Base-by-base conservation (phyloP, 1,140 invertebrate species). In the Archivesica marissinica region DNA sequence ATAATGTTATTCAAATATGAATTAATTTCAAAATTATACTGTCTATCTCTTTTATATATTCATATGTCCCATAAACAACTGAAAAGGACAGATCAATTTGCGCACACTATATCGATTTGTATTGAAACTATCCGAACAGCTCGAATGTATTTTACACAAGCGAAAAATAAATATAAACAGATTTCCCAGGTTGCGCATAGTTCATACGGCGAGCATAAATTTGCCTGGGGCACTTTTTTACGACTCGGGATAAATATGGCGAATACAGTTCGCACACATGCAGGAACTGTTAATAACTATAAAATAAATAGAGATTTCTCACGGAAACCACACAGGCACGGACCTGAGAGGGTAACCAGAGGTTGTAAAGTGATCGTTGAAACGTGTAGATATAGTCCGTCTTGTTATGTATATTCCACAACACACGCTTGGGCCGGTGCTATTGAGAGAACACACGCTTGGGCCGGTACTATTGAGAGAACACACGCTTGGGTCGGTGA, bases 131-230 rank as follows among this genome's bases (percentile, higher is more conserved):
- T 35, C 59, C 59, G 20, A 64, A 64, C n/a, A 15, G 13, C 41
- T 47, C 50, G 50, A 47, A 72, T 72, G 68, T 72, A 30, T 72
- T 72, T 72, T 50, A 30, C 44, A 20, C 68, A 72, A 28, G 68
- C 68, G 41, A 47, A 72, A 28, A 72, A 28, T 33, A 72, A 72
- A 72, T 72, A 72, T 72, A 50, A 41, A 72, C 50, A 47, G 68
- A 72, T 72, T 72, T 72, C 68, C 68, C 68, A 28, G 13, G 68
- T 3, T 72, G 44, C n/a, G 9, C 13, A 50, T 72, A 47, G 39
- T 9, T 47, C 41, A 15, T n/a, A 7, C 68, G 50, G 41, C n/a
- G 50, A 44, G 28, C 35, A 72, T 72, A 47, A 64, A 35, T 52
- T 17, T 33, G 41, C 39, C 68, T 33, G 39, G 41, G 20, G 41